Evolutionary conservation across 2,888 invertebrate species (phyloP), one percentile per base, ranked within the genome.

Genomic region (Scelioninae gen. 1): DNA sequence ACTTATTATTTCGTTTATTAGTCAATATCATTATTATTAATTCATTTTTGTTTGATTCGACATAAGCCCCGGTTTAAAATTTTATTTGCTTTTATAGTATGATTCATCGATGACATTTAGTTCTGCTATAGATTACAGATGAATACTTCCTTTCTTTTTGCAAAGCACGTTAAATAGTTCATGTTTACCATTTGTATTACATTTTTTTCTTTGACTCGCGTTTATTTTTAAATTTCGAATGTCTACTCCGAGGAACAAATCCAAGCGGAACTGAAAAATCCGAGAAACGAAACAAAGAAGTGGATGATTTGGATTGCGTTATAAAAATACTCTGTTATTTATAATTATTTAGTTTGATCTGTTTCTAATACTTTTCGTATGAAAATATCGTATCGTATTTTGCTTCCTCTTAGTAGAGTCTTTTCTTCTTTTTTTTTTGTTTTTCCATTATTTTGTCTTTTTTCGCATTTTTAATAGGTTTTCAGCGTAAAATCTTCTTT

Each of bases 331-430:
- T 74, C 68, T 77, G 51, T 34, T 62, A 68, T 80, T 68, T 74
- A 78, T 78, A 66, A 69, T 71, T 65, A 75, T 53, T 62, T 66
- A 62, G 23, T 81, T 81, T 81, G 80, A 80, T 80, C 80, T 72
- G 72, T 78, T 55, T 82, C 74, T 76, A 76, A 76, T 77, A 77
- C 58, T 75, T 82, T 66, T 77, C 55, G 63, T 82, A 82, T 76
- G 82, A 82, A 82, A 78, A 82, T 82, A 78, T 82, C 60, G 63
- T 68, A 60, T 72, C 58, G 43, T 72, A 77, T 77, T 77, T 77
- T 76, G 71, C 29, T 49, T 82, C 63, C 78, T 78, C 72, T 77
- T 77, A 43, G 78, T 63, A 68, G 72, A 78, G 38, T 56, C 23
- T 49, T 69, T 47, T 16, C 47, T 43, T 23, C 55, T 53, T 55